phyloP scores from a whole-genome alignment of 2,888 invertebrate genomes.

The Eucriotettix oculatus region DNA sequence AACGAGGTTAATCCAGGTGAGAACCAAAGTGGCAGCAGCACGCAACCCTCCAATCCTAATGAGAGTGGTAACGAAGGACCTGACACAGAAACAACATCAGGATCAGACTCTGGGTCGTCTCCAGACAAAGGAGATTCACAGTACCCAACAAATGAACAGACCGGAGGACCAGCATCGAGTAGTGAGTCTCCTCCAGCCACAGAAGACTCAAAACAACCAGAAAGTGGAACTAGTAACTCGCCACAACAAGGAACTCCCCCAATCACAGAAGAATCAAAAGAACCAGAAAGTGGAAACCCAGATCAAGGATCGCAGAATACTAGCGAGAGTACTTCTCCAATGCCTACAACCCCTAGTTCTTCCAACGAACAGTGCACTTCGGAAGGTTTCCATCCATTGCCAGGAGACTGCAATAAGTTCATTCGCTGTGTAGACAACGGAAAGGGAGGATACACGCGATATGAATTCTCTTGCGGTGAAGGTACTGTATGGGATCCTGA shows the following conservation, averaged over 20 bases:
- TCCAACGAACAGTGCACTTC: slow-evolving; percentile 25
- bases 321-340: too few species aligned
- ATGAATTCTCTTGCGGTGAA: slow-evolving; percentile 54
- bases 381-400: slow-evolving; percentile 45
- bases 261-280: too few species aligned
- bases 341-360: too few species aligned
- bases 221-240: too few species aligned
- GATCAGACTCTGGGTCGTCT: background rate
- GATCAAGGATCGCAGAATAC: too few species aligned
- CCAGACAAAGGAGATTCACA: background rate
- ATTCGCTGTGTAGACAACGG: slow-evolving; percentile 48
- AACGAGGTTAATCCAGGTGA: background rate
- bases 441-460: slow-evolving; percentile 39
- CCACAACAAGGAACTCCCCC: too few species aligned
- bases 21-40: background rate
- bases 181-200: background rate
- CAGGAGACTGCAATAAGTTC: slow-evolving; percentile 42
- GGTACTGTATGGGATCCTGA: slow-evolving; percentile 64
- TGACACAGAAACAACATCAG: background rate
- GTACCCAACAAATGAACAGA: background rate
- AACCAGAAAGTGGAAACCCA: too few species aligned
- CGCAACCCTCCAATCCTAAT: background rate
- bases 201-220: too few species aligned
- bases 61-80: background rate
- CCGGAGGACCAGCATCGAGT: background rate